Percentiles rank a stretch among this genome's conserved stretches.
These are phyloP conservation scores for Sclerodermus sp. DNA, from an alignment of 2,888 invertebrate genomes.

Conservation along the genomic window DNA sequence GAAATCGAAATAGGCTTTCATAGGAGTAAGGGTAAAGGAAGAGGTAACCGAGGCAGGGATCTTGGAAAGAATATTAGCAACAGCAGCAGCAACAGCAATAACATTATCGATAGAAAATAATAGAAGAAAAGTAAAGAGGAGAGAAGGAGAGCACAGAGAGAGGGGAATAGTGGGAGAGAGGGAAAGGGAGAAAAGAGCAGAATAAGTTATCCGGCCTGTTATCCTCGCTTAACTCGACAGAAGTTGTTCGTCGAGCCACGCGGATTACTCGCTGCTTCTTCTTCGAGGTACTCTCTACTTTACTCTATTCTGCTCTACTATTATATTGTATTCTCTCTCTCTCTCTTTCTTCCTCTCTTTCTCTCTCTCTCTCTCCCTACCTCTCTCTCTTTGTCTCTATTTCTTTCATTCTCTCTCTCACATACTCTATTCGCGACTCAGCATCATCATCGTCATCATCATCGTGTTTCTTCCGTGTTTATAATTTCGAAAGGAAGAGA, in stretches of 20 bases:
- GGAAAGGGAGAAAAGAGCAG: slow-evolving; percentile 3
- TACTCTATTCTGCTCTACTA: too few species aligned
- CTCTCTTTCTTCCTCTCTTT: too few species aligned
- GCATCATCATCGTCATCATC: too few species aligned
- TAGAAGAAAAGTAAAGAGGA: not conserved
- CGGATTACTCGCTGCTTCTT: not conserved
- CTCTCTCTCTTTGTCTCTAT: not conserved
- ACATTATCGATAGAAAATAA: too few species aligned
- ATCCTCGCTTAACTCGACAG: slow-evolving; percentile 1
- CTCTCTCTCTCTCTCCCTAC: too few species aligned
- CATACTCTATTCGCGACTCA: too few species aligned
- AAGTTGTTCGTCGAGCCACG: not conserved
- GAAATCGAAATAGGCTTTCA: too few species aligned
- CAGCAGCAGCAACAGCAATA: too few species aligned
- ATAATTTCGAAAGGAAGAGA: too few species aligned
- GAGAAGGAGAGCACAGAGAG: slow-evolving; percentile 1
- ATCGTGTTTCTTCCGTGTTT: too few species aligned
- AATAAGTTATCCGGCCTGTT: not conserved
- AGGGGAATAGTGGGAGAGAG: not conserved
- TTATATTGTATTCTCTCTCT: too few species aligned
- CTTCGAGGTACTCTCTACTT: not conserved
- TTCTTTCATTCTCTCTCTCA: not conserved
- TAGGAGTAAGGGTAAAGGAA: not conserved
- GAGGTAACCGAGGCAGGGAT: not conserved
- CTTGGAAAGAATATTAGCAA: not conserved